Percentiles rank a stretch among this genome's conserved stretches.
phyloP scores from a whole-genome alignment of 2,113 vertebrate genomes.

The Sylvicapra grimmia region DNA sequence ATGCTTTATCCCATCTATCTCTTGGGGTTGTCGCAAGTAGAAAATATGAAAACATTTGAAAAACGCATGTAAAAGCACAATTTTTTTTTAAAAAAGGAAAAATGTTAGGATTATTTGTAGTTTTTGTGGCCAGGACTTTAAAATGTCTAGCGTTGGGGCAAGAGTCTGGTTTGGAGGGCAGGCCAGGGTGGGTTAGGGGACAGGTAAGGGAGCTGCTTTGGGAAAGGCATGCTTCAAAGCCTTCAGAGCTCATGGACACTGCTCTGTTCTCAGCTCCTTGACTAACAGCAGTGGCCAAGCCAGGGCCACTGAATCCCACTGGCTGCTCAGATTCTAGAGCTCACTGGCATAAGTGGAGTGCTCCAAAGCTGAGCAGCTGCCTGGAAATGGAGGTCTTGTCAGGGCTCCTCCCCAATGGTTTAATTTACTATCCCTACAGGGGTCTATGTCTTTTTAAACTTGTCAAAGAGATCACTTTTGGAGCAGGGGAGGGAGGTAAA shows the following conservation, averaged over 20 bases:
- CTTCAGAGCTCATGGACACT: background rate
- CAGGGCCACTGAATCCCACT: background rate
- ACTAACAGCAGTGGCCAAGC: background rate
- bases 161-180: background rate
- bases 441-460: background rate
- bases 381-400: slow-evolving; percentile 9
- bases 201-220: background rate
- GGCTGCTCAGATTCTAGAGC: background rate
- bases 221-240: background rate
- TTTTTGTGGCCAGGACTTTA: background rate
- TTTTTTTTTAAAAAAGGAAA: background rate
- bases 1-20: background rate
- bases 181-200: background rate
- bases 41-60: background rate
- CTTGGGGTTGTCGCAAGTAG: background rate
- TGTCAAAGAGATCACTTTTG: background rate
- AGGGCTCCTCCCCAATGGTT: slow-evolving; percentile 19
- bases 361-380: background rate
- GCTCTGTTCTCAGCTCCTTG: background rate
- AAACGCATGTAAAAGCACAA: background rate
- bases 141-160: background rate
- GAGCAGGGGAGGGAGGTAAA: background rate
- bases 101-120: background rate
- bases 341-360: background rate
- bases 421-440: background rate